Evolutionary conservation across 2,797 vertebrate species (phyloP).

Genomic region (Gymnothorax reevesii): DNA sequence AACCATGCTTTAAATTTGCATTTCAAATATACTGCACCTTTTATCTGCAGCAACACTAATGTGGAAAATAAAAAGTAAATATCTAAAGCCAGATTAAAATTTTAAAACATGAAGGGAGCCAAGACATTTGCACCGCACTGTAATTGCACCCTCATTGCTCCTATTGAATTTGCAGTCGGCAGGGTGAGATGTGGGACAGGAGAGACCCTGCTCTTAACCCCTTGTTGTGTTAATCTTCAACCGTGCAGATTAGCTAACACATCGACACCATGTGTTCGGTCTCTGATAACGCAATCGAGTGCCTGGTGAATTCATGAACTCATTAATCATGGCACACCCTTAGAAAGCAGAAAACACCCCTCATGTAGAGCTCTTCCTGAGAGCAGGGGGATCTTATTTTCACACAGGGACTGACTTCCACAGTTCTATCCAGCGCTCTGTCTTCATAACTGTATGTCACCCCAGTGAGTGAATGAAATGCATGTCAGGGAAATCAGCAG

Average conservation of each 20-base stretch:
- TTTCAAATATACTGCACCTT: too few species aligned
- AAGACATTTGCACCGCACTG: too few species aligned
- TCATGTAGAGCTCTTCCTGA: not conserved
- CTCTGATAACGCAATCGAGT: not conserved
- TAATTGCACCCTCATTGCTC: not conserved
- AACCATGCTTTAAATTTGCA: too few species aligned
- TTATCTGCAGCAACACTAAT: too few species aligned
- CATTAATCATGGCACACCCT: conserved; percentile 8
- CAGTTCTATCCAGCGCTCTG: not conserved
- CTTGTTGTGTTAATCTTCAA: not conserved
- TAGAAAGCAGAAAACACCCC: not conserved
- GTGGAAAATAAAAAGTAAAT: too few species aligned
- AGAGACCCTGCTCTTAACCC: not conserved
- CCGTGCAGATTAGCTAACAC: not conserved
- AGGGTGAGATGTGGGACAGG: not conserved
- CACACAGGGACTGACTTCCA: not conserved
- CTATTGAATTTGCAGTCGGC: not conserved
- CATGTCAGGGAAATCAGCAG: not conserved
- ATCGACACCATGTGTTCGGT: not conserved
- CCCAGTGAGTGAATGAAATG: not conserved
- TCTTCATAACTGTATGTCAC: not conserved
- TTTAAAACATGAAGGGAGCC: too few species aligned
- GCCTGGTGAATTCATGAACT: conserved; percentile 4
- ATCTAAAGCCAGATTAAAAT: too few species aligned
- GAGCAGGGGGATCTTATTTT: not conserved